Conservation (phyloP, 2,888 invertebrate species). For the Melanchra persicariae region DNA sequence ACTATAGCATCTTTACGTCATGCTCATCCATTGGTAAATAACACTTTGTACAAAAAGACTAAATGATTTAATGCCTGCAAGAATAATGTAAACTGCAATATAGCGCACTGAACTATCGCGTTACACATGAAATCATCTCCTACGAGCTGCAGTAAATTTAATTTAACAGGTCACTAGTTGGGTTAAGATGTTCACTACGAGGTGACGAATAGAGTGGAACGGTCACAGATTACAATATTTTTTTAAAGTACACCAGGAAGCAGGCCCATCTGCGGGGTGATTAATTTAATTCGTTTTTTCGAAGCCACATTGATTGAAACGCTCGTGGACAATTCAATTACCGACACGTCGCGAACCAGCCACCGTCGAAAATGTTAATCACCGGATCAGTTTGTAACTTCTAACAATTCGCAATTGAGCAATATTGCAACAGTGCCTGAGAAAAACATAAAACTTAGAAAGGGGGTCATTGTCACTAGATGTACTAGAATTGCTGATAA, state of each 20-base stretch:
- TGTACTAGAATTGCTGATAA: constrained; percentile 53
- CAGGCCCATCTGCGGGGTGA: constrained; percentile 66
- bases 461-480: constrained; percentile 81
- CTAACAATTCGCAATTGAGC: constrained; percentile 57
- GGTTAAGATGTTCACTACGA: constrained; percentile 73
- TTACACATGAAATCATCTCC: constrained; percentile 64
- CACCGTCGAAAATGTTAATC: constrained; percentile 48
- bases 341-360: constrained; percentile 34
- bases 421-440: constrained; percentile 68
- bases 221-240: constrained; percentile 73
- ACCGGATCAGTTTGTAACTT: constrained; percentile 33
- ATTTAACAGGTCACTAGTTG: constrained; percentile 83
- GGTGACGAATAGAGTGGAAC: constrained; percentile 74
- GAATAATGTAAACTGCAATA: constrained; percentile 45
- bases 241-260: constrained; percentile 77
- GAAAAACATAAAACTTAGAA: constrained; percentile 78
- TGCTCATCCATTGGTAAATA: constrained; percentile 16
- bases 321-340: constrained; percentile 40
- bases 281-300: constrained; percentile 77
- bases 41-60: constrained; percentile 18
- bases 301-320: constrained; percentile 39
- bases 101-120: constrained; percentile 51
- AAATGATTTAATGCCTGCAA: constrained; percentile 44
- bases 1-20: constrained; percentile 5
- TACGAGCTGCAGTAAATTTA: constrained; percentile 63